Evolutionary conservation across 2,888 invertebrate species (phyloP).

Genomic region (Micropterix aruncella): DNA sequence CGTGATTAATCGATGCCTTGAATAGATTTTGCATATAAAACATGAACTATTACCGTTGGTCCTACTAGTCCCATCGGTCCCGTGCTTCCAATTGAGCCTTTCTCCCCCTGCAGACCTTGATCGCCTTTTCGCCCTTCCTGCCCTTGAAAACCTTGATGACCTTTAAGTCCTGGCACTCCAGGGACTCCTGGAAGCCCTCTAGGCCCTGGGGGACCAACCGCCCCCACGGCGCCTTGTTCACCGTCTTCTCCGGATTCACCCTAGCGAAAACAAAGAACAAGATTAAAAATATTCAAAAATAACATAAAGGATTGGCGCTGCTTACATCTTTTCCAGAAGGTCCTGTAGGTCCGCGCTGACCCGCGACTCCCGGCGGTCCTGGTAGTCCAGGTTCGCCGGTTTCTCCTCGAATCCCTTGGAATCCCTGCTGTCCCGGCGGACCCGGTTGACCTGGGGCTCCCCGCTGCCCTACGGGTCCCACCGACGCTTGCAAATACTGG

Average conservation of each 20-base stretch:
- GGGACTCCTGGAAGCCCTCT: slow-evolving; percentile 61
- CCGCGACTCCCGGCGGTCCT: slow-evolving; percentile 51
- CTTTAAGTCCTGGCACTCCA: slow-evolving; percentile 69
- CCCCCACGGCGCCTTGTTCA: slow-evolving; percentile 59
- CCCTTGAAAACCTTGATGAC: slow-evolving; percentile 69
- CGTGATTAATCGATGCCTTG: background rate
- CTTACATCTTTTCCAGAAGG: slow-evolving; percentile 63
- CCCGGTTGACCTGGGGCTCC: slow-evolving; percentile 56
- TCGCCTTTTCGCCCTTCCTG: slow-evolving; percentile 73
- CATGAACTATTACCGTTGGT: slow-evolving; percentile 37
- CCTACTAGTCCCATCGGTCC: slow-evolving; percentile 63
- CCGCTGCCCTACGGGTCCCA: slow-evolving; percentile 65
- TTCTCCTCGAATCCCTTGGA: slow-evolving; percentile 70
- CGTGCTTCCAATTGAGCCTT: slow-evolving; percentile 50
- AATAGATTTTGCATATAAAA: background rate
- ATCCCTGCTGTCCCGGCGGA: slow-evolving; percentile 55
- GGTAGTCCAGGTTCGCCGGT: slow-evolving; percentile 59
- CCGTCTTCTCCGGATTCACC: slow-evolving; percentile 71
- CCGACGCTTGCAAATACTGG: slow-evolving; percentile 66
- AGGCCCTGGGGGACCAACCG: slow-evolving; percentile 55
- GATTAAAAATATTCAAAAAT: slow-evolving; percentile 1
- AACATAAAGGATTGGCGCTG: background rate
- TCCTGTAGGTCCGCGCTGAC: slow-evolving; percentile 56
- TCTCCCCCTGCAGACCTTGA: slow-evolving; percentile 60
- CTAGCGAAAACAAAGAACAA: slow-evolving; percentile 21